Percentiles rank a stretch among this genome's conserved stretches.
phyloP scores from a whole-genome alignment of 2,113 vertebrate genomes.

The Semicossyphus pulcher region DNA sequence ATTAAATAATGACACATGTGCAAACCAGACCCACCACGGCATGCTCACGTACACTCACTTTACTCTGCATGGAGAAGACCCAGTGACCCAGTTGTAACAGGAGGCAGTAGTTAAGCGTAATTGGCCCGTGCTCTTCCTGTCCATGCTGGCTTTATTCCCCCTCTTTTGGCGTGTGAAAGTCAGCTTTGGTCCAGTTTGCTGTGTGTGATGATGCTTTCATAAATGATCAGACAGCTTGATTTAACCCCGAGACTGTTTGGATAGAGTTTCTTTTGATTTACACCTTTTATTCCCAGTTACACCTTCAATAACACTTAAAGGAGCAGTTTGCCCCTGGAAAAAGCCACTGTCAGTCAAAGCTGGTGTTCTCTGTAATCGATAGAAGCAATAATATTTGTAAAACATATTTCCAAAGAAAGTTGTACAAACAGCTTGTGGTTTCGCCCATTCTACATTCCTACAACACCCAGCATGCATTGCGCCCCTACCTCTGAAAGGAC shows the following conservation, averaged over 20 bases:
- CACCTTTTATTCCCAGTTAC: neutral
- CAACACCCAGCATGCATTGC: too few relatives aligned
- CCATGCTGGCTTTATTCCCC: slow-evolving; percentile 49
- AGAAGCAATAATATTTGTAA: too few relatives aligned
- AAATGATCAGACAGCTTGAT: slow-evolving; percentile 74
- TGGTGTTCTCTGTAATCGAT: too few relatives aligned
- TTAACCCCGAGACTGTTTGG: slow-evolving; percentile 68
- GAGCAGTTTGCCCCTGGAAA: too few relatives aligned
- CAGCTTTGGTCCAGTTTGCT: slow-evolving; percentile 60
- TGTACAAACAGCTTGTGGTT: too few relatives aligned
- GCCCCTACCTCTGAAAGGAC: too few relatives aligned
- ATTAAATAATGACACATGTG: slow-evolving; percentile 39
- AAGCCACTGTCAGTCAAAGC: too few relatives aligned
- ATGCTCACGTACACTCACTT: neutral
- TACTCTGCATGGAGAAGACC: slow-evolving; percentile 32
- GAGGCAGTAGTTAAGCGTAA: slow-evolving; percentile 52
- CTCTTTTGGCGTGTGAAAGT: slow-evolving; percentile 17
- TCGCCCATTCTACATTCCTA: too few relatives aligned
- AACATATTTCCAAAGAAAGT: too few relatives aligned
- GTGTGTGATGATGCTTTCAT: slow-evolving; percentile 65
- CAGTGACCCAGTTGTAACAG: slow-evolving; percentile 66
- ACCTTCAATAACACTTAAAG: neutral
- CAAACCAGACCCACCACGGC: slow-evolving; percentile 26
- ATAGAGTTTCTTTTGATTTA: slow-evolving; percentile 54
- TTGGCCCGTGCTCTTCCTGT: slow-evolving; percentile 12